phyloP scores from a whole-genome alignment of 1,140 invertebrate species.

The Drosophila lacteicornis region DNA sequence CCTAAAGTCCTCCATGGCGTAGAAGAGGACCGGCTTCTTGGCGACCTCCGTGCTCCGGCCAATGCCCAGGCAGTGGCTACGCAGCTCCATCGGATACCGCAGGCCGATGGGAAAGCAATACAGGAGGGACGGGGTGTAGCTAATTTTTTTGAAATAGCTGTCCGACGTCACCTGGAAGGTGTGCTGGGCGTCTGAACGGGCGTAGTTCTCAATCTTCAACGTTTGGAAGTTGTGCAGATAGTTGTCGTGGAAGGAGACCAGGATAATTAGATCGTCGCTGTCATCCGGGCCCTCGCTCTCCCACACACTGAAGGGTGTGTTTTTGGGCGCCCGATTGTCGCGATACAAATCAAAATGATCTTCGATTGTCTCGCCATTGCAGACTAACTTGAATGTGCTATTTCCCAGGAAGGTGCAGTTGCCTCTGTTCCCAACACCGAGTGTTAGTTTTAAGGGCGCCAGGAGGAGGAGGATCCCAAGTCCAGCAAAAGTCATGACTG shows the following conservation, averaged over 20 bases:
- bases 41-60: neutral
- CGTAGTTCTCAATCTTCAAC: neutral
- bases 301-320: neutral
- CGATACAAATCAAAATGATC: neutral
- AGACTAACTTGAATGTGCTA: neutral
- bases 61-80: neutral
- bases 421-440: neutral
- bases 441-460: no score
- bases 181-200: neutral
- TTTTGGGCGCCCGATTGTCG: neutral
- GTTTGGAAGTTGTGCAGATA: neutral
- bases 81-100: conserved; percentile 10
- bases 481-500: neutral
- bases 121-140: neutral
- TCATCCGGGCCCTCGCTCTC: neutral
- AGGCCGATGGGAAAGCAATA: neutral
- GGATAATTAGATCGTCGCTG: neutral
- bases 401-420: neutral
- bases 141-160: fast-evolving
- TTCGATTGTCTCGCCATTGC: neutral
- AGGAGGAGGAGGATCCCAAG: neutral
- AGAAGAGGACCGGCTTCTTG: neutral
- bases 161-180: neutral
- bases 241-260: neutral
- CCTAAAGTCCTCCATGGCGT: neutral